Conservation (phyloP, 2,113 vertebrate genomes). For the Edolisoma coerulescens region DNA sequence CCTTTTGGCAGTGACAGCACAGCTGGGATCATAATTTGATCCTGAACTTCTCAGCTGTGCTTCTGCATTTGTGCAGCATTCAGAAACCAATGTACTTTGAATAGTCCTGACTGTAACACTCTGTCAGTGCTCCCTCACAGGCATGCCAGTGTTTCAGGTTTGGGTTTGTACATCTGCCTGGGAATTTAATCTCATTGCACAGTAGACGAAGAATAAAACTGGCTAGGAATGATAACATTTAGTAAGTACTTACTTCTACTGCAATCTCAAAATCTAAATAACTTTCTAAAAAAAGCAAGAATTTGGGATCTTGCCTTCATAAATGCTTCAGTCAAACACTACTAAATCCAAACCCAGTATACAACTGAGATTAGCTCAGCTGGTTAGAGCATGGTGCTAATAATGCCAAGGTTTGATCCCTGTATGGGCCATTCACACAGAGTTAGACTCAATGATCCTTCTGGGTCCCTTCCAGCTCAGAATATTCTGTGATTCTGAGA, state of each 20-base stretch:
- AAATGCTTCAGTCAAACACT: neutral
- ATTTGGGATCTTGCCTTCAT: neutral
- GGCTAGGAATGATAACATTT: neutral
- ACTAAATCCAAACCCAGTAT: neutral
- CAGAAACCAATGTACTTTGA: slow-evolving; percentile 30
- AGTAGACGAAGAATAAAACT: neutral
- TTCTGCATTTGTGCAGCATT: slow-evolving; percentile 47
- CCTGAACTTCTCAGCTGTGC: slow-evolving; percentile 42
- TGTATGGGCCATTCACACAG: neutral
- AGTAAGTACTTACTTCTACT: neutral
- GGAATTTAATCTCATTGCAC: neutral
- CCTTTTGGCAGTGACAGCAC: neutral
- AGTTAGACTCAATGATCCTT: neutral
- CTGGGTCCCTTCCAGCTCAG: neutral
- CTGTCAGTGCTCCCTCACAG: neutral
- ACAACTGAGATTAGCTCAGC: neutral
- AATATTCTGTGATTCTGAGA: neutral
- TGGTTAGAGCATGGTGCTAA: neutral
- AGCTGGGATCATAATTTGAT: neutral
- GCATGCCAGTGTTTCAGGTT: neutral
- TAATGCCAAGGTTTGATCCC: neutral
- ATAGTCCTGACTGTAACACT: slow-evolving; percentile 38
- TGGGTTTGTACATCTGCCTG: slow-evolving; percentile 26
- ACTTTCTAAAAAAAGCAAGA: neutral
- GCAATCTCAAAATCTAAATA: neutral